Percentiles rank a stretch among this genome's conserved stretches.
Conservation (phyloP, 1,140 invertebrate genomes). For the Ladona fulva region DNA sequence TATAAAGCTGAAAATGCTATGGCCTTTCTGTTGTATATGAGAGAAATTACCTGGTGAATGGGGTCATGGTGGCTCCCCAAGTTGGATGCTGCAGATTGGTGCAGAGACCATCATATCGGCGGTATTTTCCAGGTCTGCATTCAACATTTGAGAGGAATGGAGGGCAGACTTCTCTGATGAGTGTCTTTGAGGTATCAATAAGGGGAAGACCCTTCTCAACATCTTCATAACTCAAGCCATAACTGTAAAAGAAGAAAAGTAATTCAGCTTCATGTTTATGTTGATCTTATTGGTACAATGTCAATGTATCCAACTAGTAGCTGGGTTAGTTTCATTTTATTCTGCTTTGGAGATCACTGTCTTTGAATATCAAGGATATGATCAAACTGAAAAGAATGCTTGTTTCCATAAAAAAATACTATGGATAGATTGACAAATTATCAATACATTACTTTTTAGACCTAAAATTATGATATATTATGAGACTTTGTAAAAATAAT, state of each 20-base stretch:
- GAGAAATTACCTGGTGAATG: conserved; percentile 61
- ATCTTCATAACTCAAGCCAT: conserved; percentile 73
- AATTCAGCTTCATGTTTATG: too few species aligned
- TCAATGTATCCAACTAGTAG: too few species aligned
- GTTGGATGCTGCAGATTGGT: conserved; percentile 85
- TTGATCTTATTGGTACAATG: too few species aligned
- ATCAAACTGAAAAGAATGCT: too few species aligned
- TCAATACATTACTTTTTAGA: too few species aligned
- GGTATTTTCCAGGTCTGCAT: conserved; percentile 81
- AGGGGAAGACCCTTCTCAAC: conserved; percentile 78
- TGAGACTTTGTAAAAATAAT: too few species aligned
- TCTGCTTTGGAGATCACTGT: too few species aligned
- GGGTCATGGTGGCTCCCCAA: conserved; percentile 78
- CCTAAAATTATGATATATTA: too few species aligned
- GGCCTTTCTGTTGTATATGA: not conserved
- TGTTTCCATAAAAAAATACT: too few species aligned
- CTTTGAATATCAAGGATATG: too few species aligned
- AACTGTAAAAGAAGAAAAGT: conserved; percentile 44
- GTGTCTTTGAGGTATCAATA: conserved; percentile 82
- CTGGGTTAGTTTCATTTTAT: too few species aligned
- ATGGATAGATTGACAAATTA: too few species aligned
- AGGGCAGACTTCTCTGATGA: conserved; percentile 79
- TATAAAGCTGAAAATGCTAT: not conserved
- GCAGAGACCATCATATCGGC: conserved; percentile 82
- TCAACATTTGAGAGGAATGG: conserved; percentile 78